Conservation (phyloP, 2,797 vertebrate species). For the Platalea minor region DNA sequence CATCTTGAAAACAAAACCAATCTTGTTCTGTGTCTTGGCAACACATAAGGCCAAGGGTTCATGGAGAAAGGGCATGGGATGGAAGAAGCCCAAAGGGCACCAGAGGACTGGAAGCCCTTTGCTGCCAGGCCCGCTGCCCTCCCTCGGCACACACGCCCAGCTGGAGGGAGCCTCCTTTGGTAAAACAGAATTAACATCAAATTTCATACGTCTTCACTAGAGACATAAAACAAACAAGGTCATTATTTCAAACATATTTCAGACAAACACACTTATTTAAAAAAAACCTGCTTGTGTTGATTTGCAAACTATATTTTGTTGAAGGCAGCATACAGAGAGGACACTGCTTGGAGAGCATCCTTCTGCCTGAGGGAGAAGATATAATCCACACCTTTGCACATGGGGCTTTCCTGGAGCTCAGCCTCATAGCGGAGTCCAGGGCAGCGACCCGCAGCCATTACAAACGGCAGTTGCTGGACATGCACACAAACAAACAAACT, state of each 20-base stretch:
- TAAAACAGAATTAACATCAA: not conserved
- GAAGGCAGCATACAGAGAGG: not conserved
- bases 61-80: not conserved
- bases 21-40: not conserved
- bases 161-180: not conserved
- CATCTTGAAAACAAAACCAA: not conserved
- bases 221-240: not conserved
- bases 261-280: not conserved
- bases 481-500: not conserved
- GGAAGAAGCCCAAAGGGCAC: not conserved
- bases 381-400: accelerated
- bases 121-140: not conserved
- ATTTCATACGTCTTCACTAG: not conserved
- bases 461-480: not conserved
- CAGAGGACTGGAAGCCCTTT: not conserved
- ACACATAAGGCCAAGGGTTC: not conserved
- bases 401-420: not conserved
- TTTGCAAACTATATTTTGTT: not conserved
- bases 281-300: not conserved
- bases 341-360: not conserved
- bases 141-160: accelerated
- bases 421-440: not conserved
- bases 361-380: not conserved
- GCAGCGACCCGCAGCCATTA: not conserved
- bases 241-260: not conserved